phyloP scores from a whole-genome alignment of 2,888 invertebrate genomes.

The Nymphalis polychloros region DNA sequence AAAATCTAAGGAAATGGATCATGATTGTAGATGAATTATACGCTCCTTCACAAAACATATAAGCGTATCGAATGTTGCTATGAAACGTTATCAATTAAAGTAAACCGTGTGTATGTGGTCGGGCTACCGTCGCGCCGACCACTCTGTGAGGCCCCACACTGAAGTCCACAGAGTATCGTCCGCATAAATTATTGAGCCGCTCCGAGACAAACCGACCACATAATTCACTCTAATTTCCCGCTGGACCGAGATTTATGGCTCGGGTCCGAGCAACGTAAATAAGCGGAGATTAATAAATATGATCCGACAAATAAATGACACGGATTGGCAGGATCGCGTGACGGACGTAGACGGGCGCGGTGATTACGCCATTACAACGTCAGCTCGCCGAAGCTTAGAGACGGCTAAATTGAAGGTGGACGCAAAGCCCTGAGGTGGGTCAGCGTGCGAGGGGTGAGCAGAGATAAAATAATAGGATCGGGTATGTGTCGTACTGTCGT shows the following conservation, averaged over 20 bases:
- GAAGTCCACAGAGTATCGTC: slow-evolving; percentile 5
- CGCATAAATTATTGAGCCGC: slow-evolving; percentile 28
- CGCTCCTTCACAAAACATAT: background rate
- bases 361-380: slow-evolving; percentile 27
- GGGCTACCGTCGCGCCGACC: background rate
- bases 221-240: slow-evolving; percentile 41
- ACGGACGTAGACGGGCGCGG: slow-evolving; percentile 20
- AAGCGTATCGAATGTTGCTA: too few relatives aligned
- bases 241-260: slow-evolving; percentile 35
- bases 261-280: slow-evolving; percentile 27
- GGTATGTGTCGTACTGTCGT: background rate
- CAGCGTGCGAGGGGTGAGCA: slow-evolving; percentile 4
- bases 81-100: background rate
- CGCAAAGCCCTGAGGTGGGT: slow-evolving; percentile 20
- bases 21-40: background rate
- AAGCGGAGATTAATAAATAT: slow-evolving; percentile 38
- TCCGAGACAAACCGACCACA: slow-evolving; percentile 37
- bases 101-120: background rate
- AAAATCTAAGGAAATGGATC: background rate
- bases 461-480: slow-evolving; percentile 6
- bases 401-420: slow-evolving; percentile 28
- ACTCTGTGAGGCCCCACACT: background rate
- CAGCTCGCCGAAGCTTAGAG: slow-evolving; percentile 14
- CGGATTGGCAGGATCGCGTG: slow-evolving; percentile 33
- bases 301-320: slow-evolving; percentile 34